phyloP scores from a whole-genome alignment of 2,113 vertebrate genomes.

The Channa maculata region DNA sequence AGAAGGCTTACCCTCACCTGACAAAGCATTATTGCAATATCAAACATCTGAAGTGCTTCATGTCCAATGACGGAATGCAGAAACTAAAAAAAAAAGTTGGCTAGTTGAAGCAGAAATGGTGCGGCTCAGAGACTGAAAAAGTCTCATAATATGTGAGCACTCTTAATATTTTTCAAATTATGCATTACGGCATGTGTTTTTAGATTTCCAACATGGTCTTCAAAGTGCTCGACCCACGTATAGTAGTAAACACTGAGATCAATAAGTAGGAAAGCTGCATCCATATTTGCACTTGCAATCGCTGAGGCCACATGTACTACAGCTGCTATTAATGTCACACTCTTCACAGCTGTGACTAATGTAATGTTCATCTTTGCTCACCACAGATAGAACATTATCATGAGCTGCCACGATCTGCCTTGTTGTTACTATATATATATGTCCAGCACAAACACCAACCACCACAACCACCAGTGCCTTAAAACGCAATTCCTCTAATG shows the following conservation, averaged over 20 bases:
- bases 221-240: neutral
- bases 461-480: conserved; percentile 7
- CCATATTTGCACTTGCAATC: conserved; percentile 26
- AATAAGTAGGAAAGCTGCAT: conserved; percentile 19
- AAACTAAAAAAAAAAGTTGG: neutral
- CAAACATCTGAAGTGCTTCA: conserved; percentile 6
- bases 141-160: too few relatives aligned
- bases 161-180: neutral
- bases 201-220: neutral
- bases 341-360: conserved; percentile 47
- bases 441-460: conserved; percentile 10
- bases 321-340: conserved; percentile 57
- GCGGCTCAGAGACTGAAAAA: too few relatives aligned
- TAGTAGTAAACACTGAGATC: neutral
- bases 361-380: conserved; percentile 34
- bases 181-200: neutral
- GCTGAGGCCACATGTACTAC: conserved; percentile 44
- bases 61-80: neutral
- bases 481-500: conserved; percentile 2
- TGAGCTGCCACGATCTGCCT: conserved; percentile 18
- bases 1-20: conserved; percentile 8
- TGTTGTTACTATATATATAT: conserved; percentile 11
- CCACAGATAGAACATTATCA: conserved; percentile 15
- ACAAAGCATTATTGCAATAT: neutral
- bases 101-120: neutral